A percentile compares a stretch with the other conserved stretches of the same genome.
phyloP scores from a whole-genome alignment of 2,113 vertebrate genomes.

The Corythornis madagascariensis region DNA sequence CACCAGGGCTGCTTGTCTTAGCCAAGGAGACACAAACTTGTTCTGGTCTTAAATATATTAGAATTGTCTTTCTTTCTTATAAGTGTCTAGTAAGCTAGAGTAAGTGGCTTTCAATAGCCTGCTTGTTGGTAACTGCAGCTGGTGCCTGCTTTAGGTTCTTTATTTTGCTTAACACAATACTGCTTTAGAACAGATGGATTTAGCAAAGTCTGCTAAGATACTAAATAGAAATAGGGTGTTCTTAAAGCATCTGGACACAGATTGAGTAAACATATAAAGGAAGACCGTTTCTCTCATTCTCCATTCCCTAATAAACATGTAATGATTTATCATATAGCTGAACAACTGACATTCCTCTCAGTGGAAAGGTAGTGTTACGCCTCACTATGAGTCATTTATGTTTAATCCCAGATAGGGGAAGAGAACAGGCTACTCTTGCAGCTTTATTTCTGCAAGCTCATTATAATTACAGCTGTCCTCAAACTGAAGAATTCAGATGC shows the following conservation, averaged over 20 bases:
- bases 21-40: conserved; percentile 26
- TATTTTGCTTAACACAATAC: conserved; percentile 49
- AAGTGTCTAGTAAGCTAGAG: conserved; percentile 31
- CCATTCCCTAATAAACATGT: conserved; percentile 35
- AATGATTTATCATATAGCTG: conserved; percentile 28
- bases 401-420: not conserved
- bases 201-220: conserved; percentile 42
- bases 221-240: conserved; percentile 11
- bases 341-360: conserved; percentile 27
- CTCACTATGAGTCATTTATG: conserved; percentile 9
- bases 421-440: conserved; percentile 25
- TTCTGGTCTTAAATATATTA: conserved; percentile 57
- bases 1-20: conserved; percentile 32
- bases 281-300: not conserved
- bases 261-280: conserved; percentile 28
- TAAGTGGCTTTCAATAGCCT: conserved; percentile 48
- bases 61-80: conserved; percentile 24
- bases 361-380: conserved; percentile 37
- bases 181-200: conserved; percentile 66
- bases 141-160: conserved; percentile 46
- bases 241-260: conserved; percentile 61
- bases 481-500: conserved; percentile 28
- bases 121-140: conserved; percentile 52
- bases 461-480: conserved; percentile 54
- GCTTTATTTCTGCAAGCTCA: conserved; percentile 14